A percentile compares a stretch with the other conserved stretches of the same genome.
Evolutionary conservation across 2,113 vertebrate genomes (phyloP).

Genomic region (Ceyx melanurus): DNA sequence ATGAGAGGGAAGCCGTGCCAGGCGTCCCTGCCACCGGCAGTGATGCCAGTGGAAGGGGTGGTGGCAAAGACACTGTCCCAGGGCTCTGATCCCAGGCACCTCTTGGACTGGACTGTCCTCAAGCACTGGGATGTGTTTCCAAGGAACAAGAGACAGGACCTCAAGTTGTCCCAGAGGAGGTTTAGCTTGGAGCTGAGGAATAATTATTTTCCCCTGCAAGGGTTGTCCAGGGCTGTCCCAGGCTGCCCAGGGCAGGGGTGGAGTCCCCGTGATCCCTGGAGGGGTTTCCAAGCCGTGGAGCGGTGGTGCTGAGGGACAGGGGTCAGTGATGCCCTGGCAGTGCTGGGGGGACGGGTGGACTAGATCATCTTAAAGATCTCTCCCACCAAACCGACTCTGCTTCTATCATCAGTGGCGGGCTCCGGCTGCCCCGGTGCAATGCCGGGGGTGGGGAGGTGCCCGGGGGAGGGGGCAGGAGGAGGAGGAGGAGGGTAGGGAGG

Average conservation of each 20-base stretch:
- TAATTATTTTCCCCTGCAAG: too few relatives aligned
- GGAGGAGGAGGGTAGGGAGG: too few relatives aligned
- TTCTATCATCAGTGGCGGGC: not conserved
- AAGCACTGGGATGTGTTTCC: not conserved
- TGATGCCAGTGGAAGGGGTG: not conserved
- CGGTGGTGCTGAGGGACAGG: not conserved
- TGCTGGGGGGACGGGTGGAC: too few relatives aligned
- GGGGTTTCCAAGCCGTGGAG: not conserved
- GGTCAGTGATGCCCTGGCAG: too few relatives aligned
- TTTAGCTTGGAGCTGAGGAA: not conserved
- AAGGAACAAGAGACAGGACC: too few relatives aligned
- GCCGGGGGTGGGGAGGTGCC: too few relatives aligned
- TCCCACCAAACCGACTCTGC: too few relatives aligned
- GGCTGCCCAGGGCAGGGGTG: too few relatives aligned
- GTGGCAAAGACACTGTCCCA: not conserved
- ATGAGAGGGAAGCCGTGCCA: not conserved
- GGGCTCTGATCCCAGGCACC: not conserved
- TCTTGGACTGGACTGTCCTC: not conserved
- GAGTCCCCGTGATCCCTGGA: not conserved
- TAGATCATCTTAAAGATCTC: too few relatives aligned
- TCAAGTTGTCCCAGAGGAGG: too few relatives aligned
- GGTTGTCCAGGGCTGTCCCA: too few relatives aligned
- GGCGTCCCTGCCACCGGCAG: not conserved
- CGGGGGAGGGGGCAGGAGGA: too few relatives aligned
- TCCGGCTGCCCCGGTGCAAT: not conserved